Conservation (phyloP, 2,113 vertebrate genomes). For the Cynoglossus semilaevis region DNA sequence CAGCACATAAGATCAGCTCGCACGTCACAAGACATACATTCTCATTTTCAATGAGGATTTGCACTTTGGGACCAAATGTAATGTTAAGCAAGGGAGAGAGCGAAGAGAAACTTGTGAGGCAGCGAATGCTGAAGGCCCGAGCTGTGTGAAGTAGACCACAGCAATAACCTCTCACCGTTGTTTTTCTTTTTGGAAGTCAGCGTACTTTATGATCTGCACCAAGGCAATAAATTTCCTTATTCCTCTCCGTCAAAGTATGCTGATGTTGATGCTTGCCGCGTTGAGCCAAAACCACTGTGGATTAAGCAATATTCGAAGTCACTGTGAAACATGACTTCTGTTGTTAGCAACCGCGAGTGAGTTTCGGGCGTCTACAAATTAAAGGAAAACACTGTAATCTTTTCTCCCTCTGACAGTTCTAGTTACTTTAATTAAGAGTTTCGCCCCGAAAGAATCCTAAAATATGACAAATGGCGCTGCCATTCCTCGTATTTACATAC, state of each 20-base stretch:
- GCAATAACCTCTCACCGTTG: constrained; percentile 41
- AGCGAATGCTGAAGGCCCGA: constrained; percentile 29
- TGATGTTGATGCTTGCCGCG: constrained; percentile 10
- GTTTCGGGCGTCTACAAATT: not conserved
- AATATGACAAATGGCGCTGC: constrained; percentile 1
- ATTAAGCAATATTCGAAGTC: constrained; percentile 23
- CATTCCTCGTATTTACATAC: not conserved
- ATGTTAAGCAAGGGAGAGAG: constrained; percentile 33
- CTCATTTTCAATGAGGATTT: constrained; percentile 29
- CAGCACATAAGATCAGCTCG: constrained; percentile 20
- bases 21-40: constrained; percentile 24
- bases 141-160: constrained; percentile 44
- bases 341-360: constrained; percentile 6
- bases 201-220: constrained; percentile 39
- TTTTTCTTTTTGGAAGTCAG: constrained; percentile 32
- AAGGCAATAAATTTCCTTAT: constrained; percentile 47
- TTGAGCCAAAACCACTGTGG: constrained; percentile 30
- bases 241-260: constrained; percentile 37
- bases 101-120: constrained; percentile 13
- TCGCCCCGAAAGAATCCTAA: not conserved
- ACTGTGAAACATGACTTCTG: constrained; percentile 1
- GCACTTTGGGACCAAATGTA: constrained; percentile 27
- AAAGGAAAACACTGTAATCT: not conserved
- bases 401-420: not conserved
- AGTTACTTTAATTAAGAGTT: constrained; percentile 2